phyloP scores from a whole-genome alignment of 2,113 vertebrate species.

The Junco hyemalis region DNA sequence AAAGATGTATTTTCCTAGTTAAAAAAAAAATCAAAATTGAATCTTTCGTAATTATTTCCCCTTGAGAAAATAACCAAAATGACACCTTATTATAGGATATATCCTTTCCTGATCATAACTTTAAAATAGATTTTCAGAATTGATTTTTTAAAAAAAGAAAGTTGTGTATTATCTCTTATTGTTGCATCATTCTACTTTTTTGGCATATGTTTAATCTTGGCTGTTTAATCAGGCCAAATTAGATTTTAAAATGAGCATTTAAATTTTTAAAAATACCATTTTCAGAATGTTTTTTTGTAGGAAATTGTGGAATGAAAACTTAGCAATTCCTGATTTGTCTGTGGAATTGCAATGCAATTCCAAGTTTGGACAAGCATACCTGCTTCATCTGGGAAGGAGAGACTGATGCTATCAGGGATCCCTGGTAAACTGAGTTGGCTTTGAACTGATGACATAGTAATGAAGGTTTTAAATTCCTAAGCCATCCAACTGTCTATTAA shows the following conservation, averaged over 20 bases:
- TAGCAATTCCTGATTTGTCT: neutral
- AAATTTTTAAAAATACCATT: neutral
- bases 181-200: neutral
- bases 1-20: neutral
- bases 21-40: neutral
- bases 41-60: neutral
- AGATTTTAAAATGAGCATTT: neutral
- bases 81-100: neutral
- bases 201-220: neutral
- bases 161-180: neutral
- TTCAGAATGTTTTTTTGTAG: neutral
- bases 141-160: neutral
- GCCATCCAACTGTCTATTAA: constrained; percentile 40
- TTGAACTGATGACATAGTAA: constrained; percentile 56
- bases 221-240: neutral
- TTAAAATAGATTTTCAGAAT: neutral
- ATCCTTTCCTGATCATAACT: neutral
- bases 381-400: constrained; percentile 14
- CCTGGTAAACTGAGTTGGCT: constrained; percentile 30
- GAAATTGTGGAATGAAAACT: neutral
- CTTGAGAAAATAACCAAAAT: neutral
- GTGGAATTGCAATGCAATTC: neutral
- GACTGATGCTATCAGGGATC: constrained; percentile 25
- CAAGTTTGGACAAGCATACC: constrained; percentile 34
- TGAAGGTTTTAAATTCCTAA: constrained; percentile 55